Conservation (phyloP, 1,140 invertebrate species). For the Heliconius hewitsoni region DNA sequence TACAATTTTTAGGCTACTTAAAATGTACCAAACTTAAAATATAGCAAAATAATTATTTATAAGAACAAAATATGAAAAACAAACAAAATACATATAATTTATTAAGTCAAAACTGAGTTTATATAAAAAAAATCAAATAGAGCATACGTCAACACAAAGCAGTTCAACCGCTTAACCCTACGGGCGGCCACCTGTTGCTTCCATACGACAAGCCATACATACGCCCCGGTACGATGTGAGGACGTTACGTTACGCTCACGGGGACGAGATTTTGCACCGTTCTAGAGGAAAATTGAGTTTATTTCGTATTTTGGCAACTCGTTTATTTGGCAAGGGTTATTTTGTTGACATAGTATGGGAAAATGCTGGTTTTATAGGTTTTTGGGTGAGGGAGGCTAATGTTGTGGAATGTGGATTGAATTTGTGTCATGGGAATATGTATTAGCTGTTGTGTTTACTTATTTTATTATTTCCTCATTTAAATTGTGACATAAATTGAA, state of each 20-base stretch:
- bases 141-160: constrained; percentile 44
- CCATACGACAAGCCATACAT: constrained; percentile 71
- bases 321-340: constrained; percentile 61
- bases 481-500: no score
- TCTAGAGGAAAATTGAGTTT: constrained; percentile 65
- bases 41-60: no score
- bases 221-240: constrained; percentile 56
- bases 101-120: neutral
- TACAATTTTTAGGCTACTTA: no score
- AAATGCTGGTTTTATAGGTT: neutral
- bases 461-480: no score
- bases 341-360: constrained; percentile 29
- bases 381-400: neutral
- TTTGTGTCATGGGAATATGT: no score
- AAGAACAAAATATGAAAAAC: no score
- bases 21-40: no score
- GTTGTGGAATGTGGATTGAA: neutral
- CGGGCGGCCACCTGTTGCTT: constrained; percentile 74
- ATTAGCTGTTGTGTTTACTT: no score
- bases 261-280: constrained; percentile 57
- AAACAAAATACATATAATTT: neutral
- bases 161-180: constrained; percentile 70
- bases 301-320: constrained; percentile 61
- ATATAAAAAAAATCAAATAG: constrained; percentile 35
- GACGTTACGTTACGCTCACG: constrained; percentile 47